Evolutionary conservation across 2,888 invertebrate genomes (phyloP), one percentile per base, ranked within the genome.

Genomic region (Crossocerus cetratus): DNA sequence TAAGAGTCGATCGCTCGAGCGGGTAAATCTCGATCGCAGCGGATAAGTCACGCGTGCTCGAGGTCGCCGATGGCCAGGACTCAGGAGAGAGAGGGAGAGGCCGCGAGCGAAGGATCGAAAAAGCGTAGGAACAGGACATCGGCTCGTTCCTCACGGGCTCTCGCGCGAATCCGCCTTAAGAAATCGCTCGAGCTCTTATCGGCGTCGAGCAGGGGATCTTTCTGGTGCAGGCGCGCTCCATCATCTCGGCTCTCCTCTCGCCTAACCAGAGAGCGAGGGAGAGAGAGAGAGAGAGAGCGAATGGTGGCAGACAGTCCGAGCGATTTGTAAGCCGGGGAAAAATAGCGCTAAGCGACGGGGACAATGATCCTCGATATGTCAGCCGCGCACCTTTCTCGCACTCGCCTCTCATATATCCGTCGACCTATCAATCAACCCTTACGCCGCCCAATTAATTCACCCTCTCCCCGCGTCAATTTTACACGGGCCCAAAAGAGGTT

Each of bases 131-230:
- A 66, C 74, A 69, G 73, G 71, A 67, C 72, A 74, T 72, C 68
- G 77, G 66, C 69, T 70, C 78, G 77, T 78, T 75, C 75, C 68
- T 75, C 76, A 72, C 67, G 59, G 67, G 65, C 69, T 76, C 66
- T 72, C 74, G 60, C 56, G 72, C 77, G 77, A 83, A 84, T 84
- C 78, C 84, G 77, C 80, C 78, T 80, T 83, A 84, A 84, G 84
- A 83, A 85, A 85, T 85, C 84, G 80, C 82, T 63, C 73, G 62
- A 69, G 70, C 75, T 73, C 84, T 85, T 85, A 85, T 85, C 84
- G 80, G 66, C 76, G 71, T 76, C 72, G 82, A 78, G 72, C 84
- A 82, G 80, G 49, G 80, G 80, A 82, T 78, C 82, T 76, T 74
- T 70, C 63, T 72, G 73, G 71, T 74, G 78, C 78, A 75, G 75